Conservation (phyloP, 2,113 vertebrate genomes). For the Callaeas wilsoni region DNA sequence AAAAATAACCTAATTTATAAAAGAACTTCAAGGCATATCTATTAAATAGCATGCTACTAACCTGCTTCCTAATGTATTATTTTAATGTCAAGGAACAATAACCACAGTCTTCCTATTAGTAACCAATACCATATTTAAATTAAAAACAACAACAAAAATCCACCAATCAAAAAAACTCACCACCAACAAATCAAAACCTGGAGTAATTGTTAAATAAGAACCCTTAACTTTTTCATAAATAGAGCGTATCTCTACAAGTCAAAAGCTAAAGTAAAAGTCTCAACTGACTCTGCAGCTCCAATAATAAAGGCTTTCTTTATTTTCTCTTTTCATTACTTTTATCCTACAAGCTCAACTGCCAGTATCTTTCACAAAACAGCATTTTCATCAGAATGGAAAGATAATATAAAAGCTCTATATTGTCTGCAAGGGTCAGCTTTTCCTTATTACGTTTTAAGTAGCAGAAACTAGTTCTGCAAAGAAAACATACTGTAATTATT, state of each 20-base stretch:
- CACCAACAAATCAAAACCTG: not conserved
- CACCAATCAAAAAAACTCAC: not conserved
- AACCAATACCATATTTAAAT: not conserved
- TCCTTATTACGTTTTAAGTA: constrained; percentile 72
- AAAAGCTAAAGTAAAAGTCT: constrained; percentile 37
- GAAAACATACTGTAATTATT: constrained; percentile 68
- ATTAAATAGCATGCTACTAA: not conserved
- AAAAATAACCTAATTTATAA: not conserved
- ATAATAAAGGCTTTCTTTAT: not conserved
- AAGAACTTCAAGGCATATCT: not conserved
- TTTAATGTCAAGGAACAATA: not conserved
- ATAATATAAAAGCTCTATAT: constrained; percentile 58
- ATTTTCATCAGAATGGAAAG: constrained; percentile 54
- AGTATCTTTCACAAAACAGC: constrained; percentile 47
- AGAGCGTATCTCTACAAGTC: not conserved
- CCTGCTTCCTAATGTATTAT: not conserved
- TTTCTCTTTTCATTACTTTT: constrained; percentile 36
- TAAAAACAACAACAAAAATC: not conserved
- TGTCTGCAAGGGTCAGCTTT: constrained; percentile 69
- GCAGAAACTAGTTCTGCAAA: constrained; percentile 62
- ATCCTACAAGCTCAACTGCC: constrained; percentile 47
- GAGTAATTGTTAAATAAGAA: not conserved
- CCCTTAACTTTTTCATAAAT: not conserved
- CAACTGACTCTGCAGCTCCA: not conserved
- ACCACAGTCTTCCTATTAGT: not conserved